Base-by-base conservation (phyloP, 2,888 invertebrate species). In the Barypeithes pellucidus region DNA sequence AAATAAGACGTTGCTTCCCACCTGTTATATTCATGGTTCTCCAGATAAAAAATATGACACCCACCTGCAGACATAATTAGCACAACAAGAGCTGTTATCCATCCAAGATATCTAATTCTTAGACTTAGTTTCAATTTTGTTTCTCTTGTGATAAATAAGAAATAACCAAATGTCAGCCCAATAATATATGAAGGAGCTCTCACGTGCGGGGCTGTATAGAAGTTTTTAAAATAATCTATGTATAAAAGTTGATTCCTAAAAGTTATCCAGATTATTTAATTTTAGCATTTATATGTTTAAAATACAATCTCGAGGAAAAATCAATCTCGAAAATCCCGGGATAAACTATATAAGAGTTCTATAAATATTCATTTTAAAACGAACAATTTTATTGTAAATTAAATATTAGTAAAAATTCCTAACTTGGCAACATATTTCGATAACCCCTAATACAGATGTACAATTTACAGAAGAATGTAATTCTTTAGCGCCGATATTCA, bases 1-100 rank as follows among this genome's bases (percentile, higher is more conserved):
- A 87, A 81, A 78, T 87, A 89, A 14, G 84, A 67, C 2, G 83
- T 80, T 59, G 85, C 83, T 77, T 82, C 84, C 62, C 80, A 68
- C n/a, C 76, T 73, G 71, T 85, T 81, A 75, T 85, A 86, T 0
- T 78, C 76, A 66, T 85, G 84, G 57, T 78, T 71, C 24, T 81
- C 75, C 33, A 80, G 67, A 72, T 84, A 82, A 59, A 85, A 84
- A 39, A 76, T 76, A 62, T 81, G 78, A 47, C 81, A 81, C 29
- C 82, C 81, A 36, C 82, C 75, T 24, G 83, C 72, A 1, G 81
- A 71, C 33, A 78, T 67, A 4, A 76, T 24, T 59, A 83, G 73
- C 2, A 80, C 65, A 14, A 59, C 24, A 11, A 77, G 54, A 47
- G 79, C 66, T 11, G 77, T 47, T 3, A 75, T 45, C 81, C 81